These are phyloP conservation scores for Sinelater perroti DNA, from an alignment of 2,888 invertebrate species.

Conservation along the genomic window DNA sequence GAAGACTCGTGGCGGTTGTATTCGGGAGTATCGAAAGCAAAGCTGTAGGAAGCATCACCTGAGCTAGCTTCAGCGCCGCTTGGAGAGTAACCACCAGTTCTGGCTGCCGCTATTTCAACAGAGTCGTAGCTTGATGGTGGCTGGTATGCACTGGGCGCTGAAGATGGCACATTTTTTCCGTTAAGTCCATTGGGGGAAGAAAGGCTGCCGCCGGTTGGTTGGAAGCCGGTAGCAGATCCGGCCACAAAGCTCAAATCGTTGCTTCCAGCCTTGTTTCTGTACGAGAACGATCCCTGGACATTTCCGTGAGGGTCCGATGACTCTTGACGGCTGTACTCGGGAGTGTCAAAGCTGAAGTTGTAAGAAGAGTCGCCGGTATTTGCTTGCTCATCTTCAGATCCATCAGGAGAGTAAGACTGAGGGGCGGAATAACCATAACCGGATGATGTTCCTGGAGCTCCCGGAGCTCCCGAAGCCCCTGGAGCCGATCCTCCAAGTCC, in stretches of 20 bases:
- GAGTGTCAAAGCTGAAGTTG: slow-evolving; percentile 16
- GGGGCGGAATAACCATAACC: background rate
- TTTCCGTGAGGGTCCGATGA: slow-evolving; percentile 44
- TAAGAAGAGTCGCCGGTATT: slow-evolving; percentile 30
- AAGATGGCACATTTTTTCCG: background rate
- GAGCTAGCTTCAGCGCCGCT: slow-evolving; percentile 25
- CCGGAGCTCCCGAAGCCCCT: background rate
- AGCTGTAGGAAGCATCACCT: slow-evolving; percentile 50
- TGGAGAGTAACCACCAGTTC: slow-evolving; percentile 3
- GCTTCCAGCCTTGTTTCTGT: slow-evolving; percentile 40
- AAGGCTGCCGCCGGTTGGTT: slow-evolving; percentile 51
- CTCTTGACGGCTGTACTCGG: slow-evolving; percentile 39
- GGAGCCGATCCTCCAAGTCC: slow-evolving; percentile 30
- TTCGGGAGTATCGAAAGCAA: slow-evolving; percentile 47
- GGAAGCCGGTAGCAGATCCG: slow-evolving; percentile 49
- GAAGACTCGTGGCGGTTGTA: slow-evolving; percentile 48
- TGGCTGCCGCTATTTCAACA: slow-evolving; percentile 10
- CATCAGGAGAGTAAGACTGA: background rate
- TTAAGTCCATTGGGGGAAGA: slow-evolving; percentile 45
- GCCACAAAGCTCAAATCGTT: slow-evolving; percentile 48
- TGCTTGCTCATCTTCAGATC: slow-evolving; percentile 27
- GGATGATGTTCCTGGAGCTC: background rate
- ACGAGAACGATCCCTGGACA: slow-evolving; percentile 45
- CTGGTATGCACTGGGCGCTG: background rate
- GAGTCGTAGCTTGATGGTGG: background rate